Evolutionary conservation across 2,888 invertebrate species (phyloP), one percentile per base, ranked within the genome.

Genomic region (Eristalis intricaria): DNA sequence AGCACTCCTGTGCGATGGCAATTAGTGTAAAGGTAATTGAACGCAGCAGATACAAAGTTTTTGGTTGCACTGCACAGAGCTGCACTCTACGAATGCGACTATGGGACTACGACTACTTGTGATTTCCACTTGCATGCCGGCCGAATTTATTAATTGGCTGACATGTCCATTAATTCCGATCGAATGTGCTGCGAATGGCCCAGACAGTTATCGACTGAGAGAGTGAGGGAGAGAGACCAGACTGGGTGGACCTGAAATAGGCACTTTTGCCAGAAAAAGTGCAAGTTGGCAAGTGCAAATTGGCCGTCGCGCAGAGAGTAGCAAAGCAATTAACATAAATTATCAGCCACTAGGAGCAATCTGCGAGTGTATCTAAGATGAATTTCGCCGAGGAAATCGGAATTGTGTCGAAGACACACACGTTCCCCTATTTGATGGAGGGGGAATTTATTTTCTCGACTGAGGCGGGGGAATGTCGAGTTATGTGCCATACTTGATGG

Each of bases 141-240:
- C 90, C 93, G 92, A 91, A 92, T 92, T 91, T 93, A 93, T 92
- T 93, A 92, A 92, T 93, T 92, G 92, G 92, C 90, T 92, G 92
- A 92, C 92, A 91, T 91, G 90, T 90, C 90, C 92, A 92, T 92
- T 92, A 91, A 92, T 92, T 92, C 90, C 90, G 91, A 90, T 91
- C 91, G 91, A 91, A 79, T 71, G 74, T 63, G 23, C 35, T 15
- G 38, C 63, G 43, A 43, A 40, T 10, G 11, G 61, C 40, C 26
- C 13, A 40, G 60, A 5, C 7, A 50, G 8, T 19, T 11, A 11
- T 11, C 35, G 35, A 7, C 7, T 26, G 26, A 26, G 26, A 26
- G 26, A 26, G 32, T 5, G 32, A 3, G 32, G 10, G 10, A 8
- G 13, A 10, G 38, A 11, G 38, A 26, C 26, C 38, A 38, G 38